Conservation (phyloP, 2,888 invertebrate genomes). For the Apamea crenata region DNA sequence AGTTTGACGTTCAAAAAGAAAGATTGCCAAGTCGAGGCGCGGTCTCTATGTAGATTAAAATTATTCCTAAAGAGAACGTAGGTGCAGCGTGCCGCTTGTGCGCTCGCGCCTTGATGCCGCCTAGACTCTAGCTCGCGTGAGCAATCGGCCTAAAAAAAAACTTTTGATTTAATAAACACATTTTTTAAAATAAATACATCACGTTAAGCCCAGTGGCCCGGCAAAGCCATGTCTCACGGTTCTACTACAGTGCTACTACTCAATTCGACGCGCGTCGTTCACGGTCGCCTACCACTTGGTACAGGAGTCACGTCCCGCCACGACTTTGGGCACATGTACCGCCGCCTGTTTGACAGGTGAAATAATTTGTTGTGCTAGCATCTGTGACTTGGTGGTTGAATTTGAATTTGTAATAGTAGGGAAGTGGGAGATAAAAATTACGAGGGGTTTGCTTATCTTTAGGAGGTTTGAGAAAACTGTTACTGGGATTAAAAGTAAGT, state of each 20-base stretch:
- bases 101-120: too few species aligned
- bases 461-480: neutral
- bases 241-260: slow-evolving; percentile 34
- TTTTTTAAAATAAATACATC: too few species aligned
- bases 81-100: too few species aligned
- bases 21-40: too few species aligned
- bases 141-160: too few species aligned
- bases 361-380: slow-evolving; percentile 63
- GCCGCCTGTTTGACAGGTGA: slow-evolving; percentile 63
- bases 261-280: slow-evolving; percentile 63
- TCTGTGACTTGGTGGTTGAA: slow-evolving; percentile 60
- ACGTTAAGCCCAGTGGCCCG: too few species aligned
- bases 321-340: slow-evolving; percentile 56
- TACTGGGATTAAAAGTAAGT: neutral
- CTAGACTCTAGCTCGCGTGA: too few species aligned
- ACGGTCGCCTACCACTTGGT: slow-evolving; percentile 41
- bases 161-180: too few species aligned
- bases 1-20: neutral
- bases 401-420: slow-evolving; percentile 54
- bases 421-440: neutral
- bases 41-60: too few species aligned
- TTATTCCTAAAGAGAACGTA: too few species aligned
- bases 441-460: neutral
- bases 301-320: slow-evolving; percentile 55
- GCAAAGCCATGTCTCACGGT: slow-evolving; percentile 29